These are phyloP conservation scores for Drosophila ironensis DNA, from an alignment of 1,140 invertebrate species.

Conservation along the genomic window DNA sequence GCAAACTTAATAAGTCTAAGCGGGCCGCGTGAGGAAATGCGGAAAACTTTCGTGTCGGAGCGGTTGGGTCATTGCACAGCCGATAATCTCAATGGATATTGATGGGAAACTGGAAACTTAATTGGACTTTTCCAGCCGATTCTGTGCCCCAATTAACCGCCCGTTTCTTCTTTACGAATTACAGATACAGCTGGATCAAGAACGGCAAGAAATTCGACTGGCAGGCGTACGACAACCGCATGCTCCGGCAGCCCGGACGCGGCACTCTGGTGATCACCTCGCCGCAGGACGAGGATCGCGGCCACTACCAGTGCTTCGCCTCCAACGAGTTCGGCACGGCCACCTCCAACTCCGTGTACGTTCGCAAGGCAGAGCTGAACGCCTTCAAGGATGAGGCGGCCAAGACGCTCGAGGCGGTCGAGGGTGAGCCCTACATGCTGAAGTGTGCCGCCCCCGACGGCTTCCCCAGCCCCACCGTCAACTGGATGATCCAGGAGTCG, in stretches of 20 bases:
- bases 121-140: too few species aligned
- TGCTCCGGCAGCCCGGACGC: constrained; percentile 94
- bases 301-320: constrained; percentile 98
- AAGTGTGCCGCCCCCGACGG: constrained; percentile 95
- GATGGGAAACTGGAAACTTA: background rate
- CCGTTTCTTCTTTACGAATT: constrained; percentile 41
- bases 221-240: constrained; percentile 95
- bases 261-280: constrained; percentile 95
- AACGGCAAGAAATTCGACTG: constrained; percentile 96
- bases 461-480: constrained; percentile 96
- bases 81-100: background rate
- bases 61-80: background rate
- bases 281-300: constrained; percentile 95
- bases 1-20: background rate
- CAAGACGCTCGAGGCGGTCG: constrained; percentile 87
- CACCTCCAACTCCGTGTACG: constrained; percentile 96
- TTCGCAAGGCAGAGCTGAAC: constrained; percentile 96
- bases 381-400: constrained; percentile 91
- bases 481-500: constrained; percentile 94
- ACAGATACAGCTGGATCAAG: constrained; percentile 97
- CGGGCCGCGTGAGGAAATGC: constrained; percentile 16
- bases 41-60: constrained; percentile 11
- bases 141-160: too few species aligned
- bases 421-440: constrained; percentile 94
- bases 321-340: constrained; percentile 96